Conservation (phyloP, 2,888 invertebrate species). For the Tigriopus californicus region DNA sequence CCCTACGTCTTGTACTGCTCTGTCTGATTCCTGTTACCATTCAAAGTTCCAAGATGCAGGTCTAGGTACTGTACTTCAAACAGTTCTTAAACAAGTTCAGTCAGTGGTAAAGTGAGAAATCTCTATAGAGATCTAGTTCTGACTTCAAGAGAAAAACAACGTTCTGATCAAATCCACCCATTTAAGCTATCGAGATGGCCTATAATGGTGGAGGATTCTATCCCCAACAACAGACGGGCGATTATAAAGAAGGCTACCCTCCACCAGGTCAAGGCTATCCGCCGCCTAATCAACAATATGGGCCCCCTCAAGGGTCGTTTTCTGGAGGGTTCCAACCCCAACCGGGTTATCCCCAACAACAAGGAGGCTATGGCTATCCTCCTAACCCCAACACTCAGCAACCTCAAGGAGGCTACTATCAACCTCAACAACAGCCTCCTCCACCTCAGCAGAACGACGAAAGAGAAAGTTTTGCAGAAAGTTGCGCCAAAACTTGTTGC, state of each 20-base stretch:
- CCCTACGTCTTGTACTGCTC: too few relatives aligned
- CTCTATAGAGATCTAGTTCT: too few relatives aligned
- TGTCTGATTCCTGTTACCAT: too few relatives aligned
- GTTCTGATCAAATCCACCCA: too few relatives aligned
- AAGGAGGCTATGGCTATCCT: not conserved
- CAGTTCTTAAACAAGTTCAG: too few relatives aligned
- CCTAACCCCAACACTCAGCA: not conserved
- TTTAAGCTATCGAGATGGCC: not conserved
- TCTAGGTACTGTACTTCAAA: too few relatives aligned
- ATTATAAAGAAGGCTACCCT: not conserved
- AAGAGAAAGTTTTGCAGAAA: not conserved
- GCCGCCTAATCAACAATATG: too few relatives aligned
- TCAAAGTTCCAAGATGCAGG: too few relatives aligned
- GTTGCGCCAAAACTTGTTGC: not conserved
- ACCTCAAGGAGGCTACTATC: not conserved
- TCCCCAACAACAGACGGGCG: not conserved
- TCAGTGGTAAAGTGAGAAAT: too few relatives aligned
- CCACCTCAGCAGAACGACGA: not conserved
- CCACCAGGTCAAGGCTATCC: not conserved
- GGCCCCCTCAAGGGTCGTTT: too few relatives aligned
- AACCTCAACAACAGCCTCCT: not conserved
- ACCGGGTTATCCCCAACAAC: not conserved
- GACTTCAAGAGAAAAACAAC: too few relatives aligned
- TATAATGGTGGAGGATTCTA: not conserved
- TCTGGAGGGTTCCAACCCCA: not conserved